Evolutionary conservation across 2,888 invertebrate species (phyloP), one percentile per base, ranked within the genome.

Genomic region (Cosmia trapezina): DNA sequence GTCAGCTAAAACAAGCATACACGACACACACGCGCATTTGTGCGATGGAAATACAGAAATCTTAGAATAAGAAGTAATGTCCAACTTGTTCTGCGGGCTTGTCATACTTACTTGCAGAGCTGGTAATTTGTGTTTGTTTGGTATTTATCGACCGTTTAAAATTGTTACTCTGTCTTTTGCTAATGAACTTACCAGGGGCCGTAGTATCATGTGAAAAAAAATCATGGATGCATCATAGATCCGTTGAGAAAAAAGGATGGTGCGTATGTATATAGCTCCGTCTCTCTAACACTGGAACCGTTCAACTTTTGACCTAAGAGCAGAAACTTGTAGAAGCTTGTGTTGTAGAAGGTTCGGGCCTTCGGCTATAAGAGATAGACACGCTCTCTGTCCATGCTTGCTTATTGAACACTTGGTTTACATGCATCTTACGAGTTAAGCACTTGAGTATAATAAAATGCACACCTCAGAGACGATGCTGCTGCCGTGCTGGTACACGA

Each of bases 381-480:
- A 37, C 5, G 7, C 19, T 53, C 45, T 37, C 22, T 33, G 19
- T 12, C 17, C 41, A 17, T 9, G n/a, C 7, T 53, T 45, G 17
- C n/a, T 19, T 19, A 45, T 17, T 28, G 28, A 28, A 28, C 2
- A 64, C 64, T 6, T 19, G 28, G 14, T 51, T 41, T 17, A 17
- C 7, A 8, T 28, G 9, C n/a, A 14, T 22, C 11, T 8, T 28
- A 47, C 12, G 33, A 19, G 49, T 57, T 12, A 41, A 41, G 5
- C 1, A n/a, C 19, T 47, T 5, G 22, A 22, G 43, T 37, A 47
- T 12, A 37, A 12, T 43, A 37, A 37, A 43, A 0, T 8, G 59
- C 71, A n/a, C 56, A 97, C 97, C 95, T 97, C 97, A 73, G 94
- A 94, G 9, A 96, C 94, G 64, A 97, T 96, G 63, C 96, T 97